phyloP scores from a whole-genome alignment of 1,140 invertebrate species.

The Sycophaga agraensis region DNA sequence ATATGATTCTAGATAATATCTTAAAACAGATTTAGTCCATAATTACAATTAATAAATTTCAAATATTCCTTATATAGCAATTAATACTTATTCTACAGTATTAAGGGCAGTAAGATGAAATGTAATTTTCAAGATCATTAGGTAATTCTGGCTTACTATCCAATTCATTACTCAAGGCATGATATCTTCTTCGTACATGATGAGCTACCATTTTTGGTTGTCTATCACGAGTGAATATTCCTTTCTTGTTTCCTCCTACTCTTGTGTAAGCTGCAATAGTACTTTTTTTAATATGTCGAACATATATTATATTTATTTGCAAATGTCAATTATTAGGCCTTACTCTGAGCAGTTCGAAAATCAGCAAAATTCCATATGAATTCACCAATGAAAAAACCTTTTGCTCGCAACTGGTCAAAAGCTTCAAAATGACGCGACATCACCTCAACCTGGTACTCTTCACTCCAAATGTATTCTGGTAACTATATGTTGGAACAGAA shows the following conservation, averaged over 20 bases:
- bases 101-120: constrained; percentile 33
- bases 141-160: constrained; percentile 56
- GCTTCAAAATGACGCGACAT: constrained; percentile 86
- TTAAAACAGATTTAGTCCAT: no score
- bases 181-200: constrained; percentile 78
- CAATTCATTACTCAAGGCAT: constrained; percentile 63
- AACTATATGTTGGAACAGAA: no score
- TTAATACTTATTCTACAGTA: no score
- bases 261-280: constrained; percentile 65
- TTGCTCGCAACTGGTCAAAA: constrained; percentile 78
- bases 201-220: constrained; percentile 86
- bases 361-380: constrained; percentile 98
- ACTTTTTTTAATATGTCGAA: neutral
- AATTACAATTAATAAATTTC: neutral
- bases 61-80: neutral
- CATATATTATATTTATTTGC: no score
- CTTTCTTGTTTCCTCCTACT: constrained; percentile 88
- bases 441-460: constrained; percentile 88
- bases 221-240: constrained; percentile 82
- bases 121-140: constrained; percentile 55
- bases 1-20: no score
- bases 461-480: constrained; percentile 87
- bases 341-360: constrained; percentile 77
- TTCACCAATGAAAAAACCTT: constrained; percentile 89
- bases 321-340: constrained; percentile 24